Base-by-base conservation (phyloP, 1,140 invertebrate genomes). In the Pygmarrhopalites habei region DNA sequence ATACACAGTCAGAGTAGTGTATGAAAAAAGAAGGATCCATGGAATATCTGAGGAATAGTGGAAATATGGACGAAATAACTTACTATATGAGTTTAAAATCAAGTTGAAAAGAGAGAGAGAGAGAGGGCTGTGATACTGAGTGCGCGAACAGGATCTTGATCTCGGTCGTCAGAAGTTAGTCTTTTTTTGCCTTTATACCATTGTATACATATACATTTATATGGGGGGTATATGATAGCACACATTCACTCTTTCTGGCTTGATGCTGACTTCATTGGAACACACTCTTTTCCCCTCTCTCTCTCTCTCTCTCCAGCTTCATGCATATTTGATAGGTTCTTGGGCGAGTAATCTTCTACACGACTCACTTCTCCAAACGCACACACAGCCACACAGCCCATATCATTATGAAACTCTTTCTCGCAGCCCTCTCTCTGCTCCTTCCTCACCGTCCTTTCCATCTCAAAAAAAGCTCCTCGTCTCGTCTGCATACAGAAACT, bases 261-360 rank as follows among this genome's bases (percentile, higher is more conserved):
- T 47, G 49, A 52, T 61, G 59, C 60, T 23, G 41, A 60, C 51
- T 65, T 65, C 64, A 65, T 65, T 65, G 58, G 58, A 60, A 65
- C 49, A 59, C 56, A 35, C 56, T 64, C 32, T 25, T 25, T 26
- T 53, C 51, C 25, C 23, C 2, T 25, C 41, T 39, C 39, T 15
- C 5, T 7, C 32, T 35, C 32, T 35, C 32, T 15, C 5, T 7
- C 32, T 35, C 53, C 29, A 56, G 51, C 60, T 63, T 69, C 67
- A 69, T 69, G 67, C 67, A 69, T 69, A 69, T 69, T 69, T 69
- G 67, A 69, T 69, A 65, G 64, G 67, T 59, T 65, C 67, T 52
- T 65, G 61, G 62, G 62, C n/a, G n/a, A n/a, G 67, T 69, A 69
- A 69, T 69, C 67, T 69, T 65, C 63, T 58, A 39, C 62, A 64